phyloP scores from a whole-genome alignment of 2,888 invertebrate genomes.

The Tromatobia lineatoria region DNA sequence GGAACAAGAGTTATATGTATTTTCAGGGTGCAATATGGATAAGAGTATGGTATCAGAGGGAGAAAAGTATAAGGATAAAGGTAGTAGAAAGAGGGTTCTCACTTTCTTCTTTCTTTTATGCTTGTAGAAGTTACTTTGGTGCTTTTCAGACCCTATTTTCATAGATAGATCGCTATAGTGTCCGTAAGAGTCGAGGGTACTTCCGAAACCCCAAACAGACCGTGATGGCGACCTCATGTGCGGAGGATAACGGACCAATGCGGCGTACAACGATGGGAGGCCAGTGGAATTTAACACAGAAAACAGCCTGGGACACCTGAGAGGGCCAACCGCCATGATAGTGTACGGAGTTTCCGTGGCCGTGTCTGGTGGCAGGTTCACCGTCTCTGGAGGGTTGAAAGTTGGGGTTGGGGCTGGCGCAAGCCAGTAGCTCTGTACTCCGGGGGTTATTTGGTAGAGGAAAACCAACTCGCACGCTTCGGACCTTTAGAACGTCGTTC shows the following conservation, averaged over 20 bases:
- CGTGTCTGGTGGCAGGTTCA: conserved; percentile 59
- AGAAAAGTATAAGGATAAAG: conserved; percentile 12
- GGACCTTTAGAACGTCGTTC: neutral
- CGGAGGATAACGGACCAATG: conserved; percentile 59
- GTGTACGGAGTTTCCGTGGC: conserved; percentile 55
- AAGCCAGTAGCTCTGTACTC: conserved; percentile 33
- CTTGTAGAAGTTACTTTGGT: conserved; percentile 58
- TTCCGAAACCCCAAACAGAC: conserved; percentile 68
- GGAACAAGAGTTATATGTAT: neutral
- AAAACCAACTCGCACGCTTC: conserved; percentile 6
- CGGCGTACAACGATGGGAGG: conserved; percentile 45
- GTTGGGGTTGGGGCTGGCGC: conserved; percentile 25
- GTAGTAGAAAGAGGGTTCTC: conserved; percentile 19
- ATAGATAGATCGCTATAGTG: conserved; percentile 60
- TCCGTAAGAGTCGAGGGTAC: conserved; percentile 58
- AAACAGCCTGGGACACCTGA: conserved; percentile 62
- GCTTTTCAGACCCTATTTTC: conserved; percentile 52
- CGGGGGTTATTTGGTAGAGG: conserved; percentile 10
- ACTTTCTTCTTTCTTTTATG: conserved; percentile 22
- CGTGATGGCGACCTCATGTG: conserved; percentile 60
- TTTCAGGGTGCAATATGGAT: neutral
- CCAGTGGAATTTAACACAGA: conserved; percentile 59
- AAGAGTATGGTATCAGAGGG: conserved; percentile 10
- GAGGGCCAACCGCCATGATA: conserved; percentile 57
- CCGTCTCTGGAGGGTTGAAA: conserved; percentile 40